Base-by-base conservation (phyloP, 1,140 invertebrate genomes). In the Arion vulgaris region DNA sequence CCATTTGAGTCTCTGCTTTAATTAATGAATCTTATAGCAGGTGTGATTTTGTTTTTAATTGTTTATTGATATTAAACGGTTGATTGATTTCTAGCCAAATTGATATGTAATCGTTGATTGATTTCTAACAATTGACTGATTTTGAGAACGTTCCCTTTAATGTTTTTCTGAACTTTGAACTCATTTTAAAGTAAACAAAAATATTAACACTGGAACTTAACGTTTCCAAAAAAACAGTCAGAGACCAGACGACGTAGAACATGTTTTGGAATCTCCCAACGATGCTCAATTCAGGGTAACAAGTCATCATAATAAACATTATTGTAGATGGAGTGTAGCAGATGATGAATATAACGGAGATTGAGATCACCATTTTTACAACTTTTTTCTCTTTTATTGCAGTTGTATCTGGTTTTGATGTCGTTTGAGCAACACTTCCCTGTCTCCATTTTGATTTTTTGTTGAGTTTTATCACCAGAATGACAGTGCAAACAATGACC, bases 391-490 rank as follows among this genome's bases (percentile, higher is more conserved):
- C 36, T 23, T 32, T 39, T 39, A 2, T 11, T 1, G 38, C 2
- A 32, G 34, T 0, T 23, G 26, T 19, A 7, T 73, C 71, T 11
- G 11, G 5, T 28, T 7, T 66, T 23, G 34, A 38, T 26, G 38
- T 7, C 0, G 19, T 49, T 34, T 23, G 7, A 4, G 26, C 41
- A 5, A 26, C 0, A 38, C 1, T 26, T 38, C 1, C 2, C 71
- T 73, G 36, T 23, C 36, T 36, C 71, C 71, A 73, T 73, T 73
- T 73, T 73, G 71, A 1, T 39, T 73, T 39, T 38, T 73, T 2
- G 9, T 49, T 39, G 7, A 73, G 36, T 23, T 73, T 73, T 36
- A 73, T 11, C 0, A 73, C 23, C 5, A 73, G 71, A 19, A 73
- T 39, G 38, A n/a, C 41, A 2, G 71, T 73, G 71, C 71, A 73